A percentile compares a stretch with the other conserved stretches of the same genome.
These are phyloP conservation scores for Augiades crinisus DNA, from an alignment of 2,888 invertebrate species.

Conservation along the genomic window DNA sequence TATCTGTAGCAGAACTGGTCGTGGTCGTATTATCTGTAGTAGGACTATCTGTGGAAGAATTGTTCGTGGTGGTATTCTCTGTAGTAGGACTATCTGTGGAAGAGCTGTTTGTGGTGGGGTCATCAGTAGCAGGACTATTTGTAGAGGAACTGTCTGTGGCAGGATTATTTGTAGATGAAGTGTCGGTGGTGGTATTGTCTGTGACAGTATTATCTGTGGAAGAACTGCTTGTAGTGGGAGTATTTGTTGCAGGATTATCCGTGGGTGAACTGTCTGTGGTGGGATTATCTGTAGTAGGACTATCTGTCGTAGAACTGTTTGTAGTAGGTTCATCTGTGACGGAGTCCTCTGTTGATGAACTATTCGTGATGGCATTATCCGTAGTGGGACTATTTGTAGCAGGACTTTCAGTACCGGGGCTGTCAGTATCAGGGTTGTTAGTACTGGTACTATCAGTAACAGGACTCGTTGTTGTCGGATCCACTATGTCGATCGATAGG, in stretches of 20 bases:
- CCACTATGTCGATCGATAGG: slow-evolving; percentile 2
- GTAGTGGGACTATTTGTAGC: slow-evolving; percentile 6
- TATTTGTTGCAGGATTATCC: background rate
- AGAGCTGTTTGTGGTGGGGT: background rate
- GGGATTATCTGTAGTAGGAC: background rate
- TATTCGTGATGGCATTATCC: background rate
- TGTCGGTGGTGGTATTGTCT: background rate
- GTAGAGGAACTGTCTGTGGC: slow-evolving; percentile 6
- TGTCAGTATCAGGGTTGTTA: background rate
- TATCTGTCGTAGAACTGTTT: background rate
- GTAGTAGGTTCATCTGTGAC: background rate
- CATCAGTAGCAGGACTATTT: background rate
- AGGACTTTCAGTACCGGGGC: background rate
- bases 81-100: background rate
- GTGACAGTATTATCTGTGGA: slow-evolving; percentile 3
- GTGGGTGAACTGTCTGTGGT: background rate
- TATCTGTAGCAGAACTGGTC: background rate
- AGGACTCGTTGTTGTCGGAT: background rate
- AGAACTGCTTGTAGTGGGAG: background rate
- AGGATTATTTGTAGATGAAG: background rate
- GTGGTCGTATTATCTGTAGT: background rate
- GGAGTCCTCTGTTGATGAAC: background rate
- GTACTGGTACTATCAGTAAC: background rate
- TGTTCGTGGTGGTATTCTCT: background rate
- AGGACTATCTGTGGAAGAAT: background rate